These are phyloP conservation scores for Drosophila arizonae DNA, from an alignment of 1,140 invertebrate genomes.

Conservation along the genomic window DNA sequence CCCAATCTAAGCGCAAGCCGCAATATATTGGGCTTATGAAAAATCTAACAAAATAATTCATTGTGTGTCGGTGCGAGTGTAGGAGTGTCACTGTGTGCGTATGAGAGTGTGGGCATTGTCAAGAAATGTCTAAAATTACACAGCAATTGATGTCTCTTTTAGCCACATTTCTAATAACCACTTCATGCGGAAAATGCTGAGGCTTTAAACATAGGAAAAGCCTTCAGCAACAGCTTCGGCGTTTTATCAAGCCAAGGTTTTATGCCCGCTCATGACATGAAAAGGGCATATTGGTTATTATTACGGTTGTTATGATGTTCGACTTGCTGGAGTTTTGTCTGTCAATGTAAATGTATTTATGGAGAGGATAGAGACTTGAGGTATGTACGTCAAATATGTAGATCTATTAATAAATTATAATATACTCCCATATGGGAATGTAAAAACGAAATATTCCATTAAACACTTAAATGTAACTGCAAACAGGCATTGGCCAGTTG, in stretches of 20 bases:
- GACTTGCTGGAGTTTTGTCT: no score
- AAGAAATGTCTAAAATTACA: slow-evolving; percentile 65
- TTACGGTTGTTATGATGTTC: no score
- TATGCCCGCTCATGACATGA: background rate
- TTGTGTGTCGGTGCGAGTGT: slow-evolving; percentile 18
- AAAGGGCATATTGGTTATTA: no score
- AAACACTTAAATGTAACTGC: no score
- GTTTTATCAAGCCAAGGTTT: slow-evolving; percentile 45
- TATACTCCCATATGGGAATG: no score
- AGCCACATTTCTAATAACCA: slow-evolving; percentile 50
- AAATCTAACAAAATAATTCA: slow-evolving; percentile 61
- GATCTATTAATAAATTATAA: no score
- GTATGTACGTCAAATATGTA: no score
- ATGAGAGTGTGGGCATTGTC: slow-evolving; percentile 29
- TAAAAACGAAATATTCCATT: no score
- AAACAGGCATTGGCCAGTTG: no score
- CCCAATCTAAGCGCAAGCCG: background rate
- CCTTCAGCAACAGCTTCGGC: slow-evolving; percentile 41
- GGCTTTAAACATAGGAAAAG: slow-evolving; percentile 36
- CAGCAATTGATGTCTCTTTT: slow-evolving; percentile 74
- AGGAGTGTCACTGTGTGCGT: slow-evolving; percentile 15
- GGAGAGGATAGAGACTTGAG: no score
- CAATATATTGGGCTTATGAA: slow-evolving; percentile 48
- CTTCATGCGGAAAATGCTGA: slow-evolving; percentile 50
- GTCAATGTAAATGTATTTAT: no score